These are phyloP conservation scores for Xerus inauris DNA, from an alignment of 2,113 vertebrate species.

Conservation along the genomic window DNA sequence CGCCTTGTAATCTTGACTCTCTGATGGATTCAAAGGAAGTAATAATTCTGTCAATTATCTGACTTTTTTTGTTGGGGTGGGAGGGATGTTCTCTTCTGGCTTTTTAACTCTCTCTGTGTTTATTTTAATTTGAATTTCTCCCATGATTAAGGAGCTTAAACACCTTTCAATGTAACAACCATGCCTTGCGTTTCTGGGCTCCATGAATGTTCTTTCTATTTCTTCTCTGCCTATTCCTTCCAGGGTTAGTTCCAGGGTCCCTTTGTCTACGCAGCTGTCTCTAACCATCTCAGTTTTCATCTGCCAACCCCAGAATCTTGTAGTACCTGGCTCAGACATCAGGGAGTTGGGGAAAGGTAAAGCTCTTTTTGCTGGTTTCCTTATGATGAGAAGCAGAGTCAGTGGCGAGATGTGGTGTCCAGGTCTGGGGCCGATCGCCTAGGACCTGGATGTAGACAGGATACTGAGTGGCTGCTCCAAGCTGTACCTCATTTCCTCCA, in stretches of 20 bases:
- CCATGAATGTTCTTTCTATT: not conserved
- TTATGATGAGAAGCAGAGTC: not conserved
- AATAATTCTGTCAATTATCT: not conserved
- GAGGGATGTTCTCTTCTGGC: not conserved
- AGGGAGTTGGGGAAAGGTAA: not conserved
- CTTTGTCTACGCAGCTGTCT: not conserved
- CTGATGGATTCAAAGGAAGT: not conserved
- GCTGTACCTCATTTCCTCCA: not conserved
- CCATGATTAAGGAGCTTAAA: not conserved
- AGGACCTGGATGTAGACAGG: not conserved
- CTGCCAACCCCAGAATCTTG: not conserved
- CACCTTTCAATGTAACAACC: not conserved
- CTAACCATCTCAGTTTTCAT: not conserved
- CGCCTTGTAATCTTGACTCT: not conserved
- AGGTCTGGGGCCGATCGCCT: not conserved
- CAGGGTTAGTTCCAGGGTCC: not conserved
- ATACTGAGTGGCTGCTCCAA: not conserved
- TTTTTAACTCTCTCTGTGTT: not conserved
- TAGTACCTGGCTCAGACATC: not conserved
- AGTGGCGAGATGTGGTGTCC: not conserved
- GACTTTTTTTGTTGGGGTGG: not conserved
- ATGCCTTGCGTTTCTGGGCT: not conserved
- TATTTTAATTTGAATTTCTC: conserved; percentile 43
- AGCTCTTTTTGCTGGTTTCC: not conserved
- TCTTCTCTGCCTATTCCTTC: not conserved